Evolutionary conservation across 2,113 vertebrate genomes (phyloP).

Genomic region (Thryonomys swinderianus): DNA sequence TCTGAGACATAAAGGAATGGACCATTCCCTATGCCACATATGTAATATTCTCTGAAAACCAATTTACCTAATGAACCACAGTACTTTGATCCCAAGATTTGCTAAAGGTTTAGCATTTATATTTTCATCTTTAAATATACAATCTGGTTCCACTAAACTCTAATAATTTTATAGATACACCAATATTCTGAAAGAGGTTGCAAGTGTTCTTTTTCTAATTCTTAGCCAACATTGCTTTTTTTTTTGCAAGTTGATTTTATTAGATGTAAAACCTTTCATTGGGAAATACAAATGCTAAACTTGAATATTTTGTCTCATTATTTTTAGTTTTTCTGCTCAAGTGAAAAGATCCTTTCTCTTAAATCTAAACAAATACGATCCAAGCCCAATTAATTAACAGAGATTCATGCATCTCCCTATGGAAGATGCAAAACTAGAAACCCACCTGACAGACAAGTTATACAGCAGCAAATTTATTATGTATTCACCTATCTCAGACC

Average conservation of each 20-base stretch:
- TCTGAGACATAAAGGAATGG: neutral
- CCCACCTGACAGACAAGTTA: neutral
- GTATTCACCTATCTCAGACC: neutral
- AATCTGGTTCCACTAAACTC: slow-evolving; percentile 51
- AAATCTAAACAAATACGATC: slow-evolving; percentile 35
- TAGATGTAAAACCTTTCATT: slow-evolving; percentile 28
- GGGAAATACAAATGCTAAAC: slow-evolving; percentile 35
- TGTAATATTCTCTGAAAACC: slow-evolving; percentile 39
- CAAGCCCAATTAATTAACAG: slow-evolving; percentile 43
- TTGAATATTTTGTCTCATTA: slow-evolving; percentile 49
- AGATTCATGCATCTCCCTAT: neutral
- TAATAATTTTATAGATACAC: slow-evolving; percentile 53
- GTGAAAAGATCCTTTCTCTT: slow-evolving; percentile 45
- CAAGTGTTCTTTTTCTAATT: slow-evolving; percentile 12
- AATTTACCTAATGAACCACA: slow-evolving; percentile 1
- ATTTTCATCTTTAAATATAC: slow-evolving; percentile 62
- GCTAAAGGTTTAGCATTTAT: slow-evolving; percentile 23
- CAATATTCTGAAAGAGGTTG: slow-evolving; percentile 45
- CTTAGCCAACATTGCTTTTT: neutral
- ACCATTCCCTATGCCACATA: neutral
- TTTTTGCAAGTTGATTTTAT: slow-evolving; percentile 34
- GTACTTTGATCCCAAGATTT: slow-evolving; percentile 12
- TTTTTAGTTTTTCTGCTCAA: slow-evolving; percentile 48
- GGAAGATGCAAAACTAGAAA: neutral
- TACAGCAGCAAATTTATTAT: neutral